Base-by-base conservation (phyloP, 2,888 invertebrate genomes). In the Phalera bucephala region DNA sequence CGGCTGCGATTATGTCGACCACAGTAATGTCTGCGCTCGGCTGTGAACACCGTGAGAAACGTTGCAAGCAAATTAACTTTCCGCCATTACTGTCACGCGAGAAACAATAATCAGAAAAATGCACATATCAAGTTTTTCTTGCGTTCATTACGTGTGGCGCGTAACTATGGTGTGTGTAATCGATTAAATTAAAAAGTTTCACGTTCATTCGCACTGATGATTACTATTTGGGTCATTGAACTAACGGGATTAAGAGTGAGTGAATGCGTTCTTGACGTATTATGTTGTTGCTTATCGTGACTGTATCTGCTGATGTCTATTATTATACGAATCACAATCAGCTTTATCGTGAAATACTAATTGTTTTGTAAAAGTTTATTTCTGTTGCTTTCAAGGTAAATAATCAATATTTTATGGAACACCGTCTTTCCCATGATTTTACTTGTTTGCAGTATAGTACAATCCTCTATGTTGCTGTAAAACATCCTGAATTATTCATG, bases 11-110 rank as follows among this genome's bases (percentile, higher is more conserved):
- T 52, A 61, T 45, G 56, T 49, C 52, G 55, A 54, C 45, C 56
- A 45, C 52, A 54, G 57, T 67, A 71, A 71, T 66, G 64, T 44
- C 51, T 64, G 60, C 61, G 64, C 60, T 62, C 63, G 57, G 49
- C 60, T 52, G 64, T 67, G 66, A 69, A 56, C 63, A 79, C 73
- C 85, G 86, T 87, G 87, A 80, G 87, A 87, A 86, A 77, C 71
- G 68, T 67, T 77, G 64, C 72, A 63, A 70, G 69, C 64, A 69
- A 77, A 76, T 77, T 72, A 77, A 79, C 77, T 84, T 78, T 80
- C 76, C 72, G 73, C 72, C 67, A 74, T 81, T 80, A 80, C 64
- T 69, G 74, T 73, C 82, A 82, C 74, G 83, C 82, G 66, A 80
- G 69, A 74, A 70, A 72, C 71, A 77, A 70, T 74, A 66, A 63